Base-by-base conservation (phyloP, 2,888 invertebrate species). In the Ennomos fuscantarius region DNA sequence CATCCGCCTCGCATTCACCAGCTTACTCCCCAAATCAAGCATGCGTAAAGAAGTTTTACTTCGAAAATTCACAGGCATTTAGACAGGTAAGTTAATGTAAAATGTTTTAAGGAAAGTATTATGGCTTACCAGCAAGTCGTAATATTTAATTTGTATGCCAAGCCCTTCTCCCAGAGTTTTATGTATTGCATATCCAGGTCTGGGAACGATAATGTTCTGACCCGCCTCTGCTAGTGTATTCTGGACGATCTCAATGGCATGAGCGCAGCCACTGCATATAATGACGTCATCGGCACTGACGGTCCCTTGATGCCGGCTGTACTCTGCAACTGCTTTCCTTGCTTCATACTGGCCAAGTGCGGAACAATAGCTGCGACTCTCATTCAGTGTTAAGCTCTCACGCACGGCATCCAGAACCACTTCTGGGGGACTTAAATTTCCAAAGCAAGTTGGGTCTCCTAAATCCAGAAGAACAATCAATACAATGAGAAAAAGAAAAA, bases 391-490 rank as follows among this genome's bases (percentile, higher is more conserved):
- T 13, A 97, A 79, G 51, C 95, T 94, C 37, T 95, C 94, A 42
- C 95, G 91, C 9, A 99, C 93, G 0, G 98, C 97, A 62, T 96
- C 94, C 35, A 97, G 93, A 1, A 96, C 94, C 82, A 96, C 96
- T 60, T 94, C 93, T 0, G 97, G 94, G 2, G 97, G 96, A 66
- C 94, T 94, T 12, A 99, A 91, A 84, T 99, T 99, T 15, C 98
- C 98, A 85, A 98, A 98, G 39, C 95, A 95, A 8, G 99, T 99
- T 2, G 99, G 99, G 86, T 99, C 99, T 73, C 99, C 99, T 98
- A 24, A 24, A 24, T 3, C 24, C 24, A 24, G 24, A 24, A 24
- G 24, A 3, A 24, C 6, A 24, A 6, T 6, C 24, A 24, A 24
- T 24, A 80, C 50, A 76, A 58, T 12, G 10, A 33, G 31, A 11